Evolutionary conservation across 2,113 vertebrate genomes (phyloP), one percentile per base, ranked within the genome.

Genomic region (Chamaea fasciata): DNA sequence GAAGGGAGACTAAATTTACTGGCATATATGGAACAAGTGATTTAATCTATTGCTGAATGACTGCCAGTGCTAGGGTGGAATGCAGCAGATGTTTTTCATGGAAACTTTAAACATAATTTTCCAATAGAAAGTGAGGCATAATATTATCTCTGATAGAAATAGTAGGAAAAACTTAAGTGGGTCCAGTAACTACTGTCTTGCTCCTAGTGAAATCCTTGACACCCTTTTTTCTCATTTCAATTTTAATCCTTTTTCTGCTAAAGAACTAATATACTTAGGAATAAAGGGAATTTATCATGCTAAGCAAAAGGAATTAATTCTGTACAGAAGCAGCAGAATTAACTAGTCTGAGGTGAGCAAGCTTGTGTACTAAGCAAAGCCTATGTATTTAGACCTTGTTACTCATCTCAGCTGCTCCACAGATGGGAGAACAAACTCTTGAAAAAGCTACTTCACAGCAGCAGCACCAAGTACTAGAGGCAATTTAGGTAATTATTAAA

Each of bases 61-160:
- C 89, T 95, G 96, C 94, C 95, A 95, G 8, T 70, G 80, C 92
- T 75, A 52, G 91, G 64, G 64, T 92, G 92, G 89, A 96, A 96
- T 64, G 81, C 52, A 92, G 86, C 92, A 96, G 89, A 89, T 93
- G 95, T 93, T 97, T 94, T 90, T 89, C 73, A 78, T 75, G 89
- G 94, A 96, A 94, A 94, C 83, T 93, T 93, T 87, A 87, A 74
- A 87, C 76, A 78, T 81, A 47, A 86, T 90, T 94, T 97, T 96
- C 91, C 90, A 78, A 63, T 67, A 90, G 92, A 95, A 95, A 89
- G 30, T 70, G 73, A 86, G 75, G 86, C 42, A 90, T 83, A 90
- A 78, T 83, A 77, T 86, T 88, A 79, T 74, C 35, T 89, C 11
- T 74, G 35, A 80, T 52, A 88, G 83, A 86, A 88, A 81, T 18